Percentiles rank a stretch among this genome's conserved stretches.
Evolutionary conservation across 2,888 invertebrate species (phyloP).

Genomic region (Phytoseiulus persimilis): DNA sequence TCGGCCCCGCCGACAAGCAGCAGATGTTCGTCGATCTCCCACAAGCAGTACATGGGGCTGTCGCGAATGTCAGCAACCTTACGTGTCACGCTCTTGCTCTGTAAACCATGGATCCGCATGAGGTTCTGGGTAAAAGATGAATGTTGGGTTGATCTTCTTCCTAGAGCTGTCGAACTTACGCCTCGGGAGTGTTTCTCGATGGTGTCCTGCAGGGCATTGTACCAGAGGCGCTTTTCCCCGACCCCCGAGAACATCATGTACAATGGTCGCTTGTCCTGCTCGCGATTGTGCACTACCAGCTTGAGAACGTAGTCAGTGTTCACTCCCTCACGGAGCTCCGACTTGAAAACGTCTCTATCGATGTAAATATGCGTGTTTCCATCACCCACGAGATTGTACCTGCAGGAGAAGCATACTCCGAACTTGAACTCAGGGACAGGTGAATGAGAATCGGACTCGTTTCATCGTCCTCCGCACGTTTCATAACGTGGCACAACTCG

Average conservation of each 20-base stretch:
- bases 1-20: slow-evolving; percentile 20
- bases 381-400: slow-evolving; percentile 34
- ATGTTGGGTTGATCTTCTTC: no score
- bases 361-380: slow-evolving; percentile 26
- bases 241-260: slow-evolving; percentile 28
- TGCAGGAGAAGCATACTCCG: neutral
- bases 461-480: no score
- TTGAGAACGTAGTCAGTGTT: slow-evolving; percentile 32
- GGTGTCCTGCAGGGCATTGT: slow-evolving; percentile 15
- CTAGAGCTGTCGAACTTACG: neutral
- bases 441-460: no score
- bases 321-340: slow-evolving; percentile 25
- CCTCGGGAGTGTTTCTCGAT: slow-evolving; percentile 9
- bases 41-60: slow-evolving; percentile 24
- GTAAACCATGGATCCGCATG: no score
- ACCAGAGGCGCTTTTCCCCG: slow-evolving; percentile 11
- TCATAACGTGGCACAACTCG: no score
- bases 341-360: slow-evolving; percentile 23
- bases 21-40: slow-evolving; percentile 1
- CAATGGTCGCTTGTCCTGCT: slow-evolving; percentile 8
- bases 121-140: no score
- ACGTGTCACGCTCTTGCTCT: slow-evolving; percentile 25
- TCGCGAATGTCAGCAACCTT: neutral
- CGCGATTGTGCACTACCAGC: slow-evolving; percentile 14
- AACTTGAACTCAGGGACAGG: neutral